phyloP scores from a whole-genome alignment of 2,113 vertebrate genomes.

The Seriola quinqueradiata region DNA sequence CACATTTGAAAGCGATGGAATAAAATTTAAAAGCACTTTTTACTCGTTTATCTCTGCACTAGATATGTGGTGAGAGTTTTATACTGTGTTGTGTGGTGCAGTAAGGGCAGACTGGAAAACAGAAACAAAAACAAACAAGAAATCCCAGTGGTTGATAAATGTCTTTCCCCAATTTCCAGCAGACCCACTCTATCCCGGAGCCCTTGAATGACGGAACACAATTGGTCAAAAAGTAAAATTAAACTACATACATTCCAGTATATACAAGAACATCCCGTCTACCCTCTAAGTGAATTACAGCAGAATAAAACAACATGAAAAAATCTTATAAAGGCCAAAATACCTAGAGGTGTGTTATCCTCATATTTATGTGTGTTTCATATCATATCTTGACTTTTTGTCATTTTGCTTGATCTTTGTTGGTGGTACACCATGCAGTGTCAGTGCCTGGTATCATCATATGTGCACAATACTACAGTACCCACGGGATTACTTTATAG shows the following conservation, averaged over 20 bases:
- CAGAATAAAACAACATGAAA: constrained; percentile 58
- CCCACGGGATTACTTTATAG: constrained; percentile 27
- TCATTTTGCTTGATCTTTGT: constrained; percentile 41
- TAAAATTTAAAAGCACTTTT: constrained; percentile 84
- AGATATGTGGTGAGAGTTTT: constrained; percentile 82
- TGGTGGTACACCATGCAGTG: constrained; percentile 26
- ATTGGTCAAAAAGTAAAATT: constrained; percentile 73
- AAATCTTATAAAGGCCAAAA: constrained; percentile 54
- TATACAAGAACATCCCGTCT: constrained; percentile 79
- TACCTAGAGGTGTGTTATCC: constrained; percentile 35
- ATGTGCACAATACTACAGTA: constrained; percentile 38
- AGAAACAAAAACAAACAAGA: constrained; percentile 42
- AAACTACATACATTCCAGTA: constrained; percentile 83
- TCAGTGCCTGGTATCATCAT: constrained; percentile 24
- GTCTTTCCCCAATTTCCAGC: constrained; percentile 57
- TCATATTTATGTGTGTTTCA: constrained; percentile 32
- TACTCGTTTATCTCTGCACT: constrained; percentile 79
- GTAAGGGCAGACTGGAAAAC: constrained; percentile 54
- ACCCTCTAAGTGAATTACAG: constrained; percentile 66
- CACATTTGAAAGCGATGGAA: constrained; percentile 85
- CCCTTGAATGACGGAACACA: constrained; percentile 77
- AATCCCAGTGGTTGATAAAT: constrained; percentile 68
- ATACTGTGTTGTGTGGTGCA: constrained; percentile 68
- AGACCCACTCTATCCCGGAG: constrained; percentile 66
- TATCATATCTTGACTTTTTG: constrained; percentile 6